Conservation (phyloP, 1,140 invertebrate genomes). For the Eufriesea mexicana region DNA sequence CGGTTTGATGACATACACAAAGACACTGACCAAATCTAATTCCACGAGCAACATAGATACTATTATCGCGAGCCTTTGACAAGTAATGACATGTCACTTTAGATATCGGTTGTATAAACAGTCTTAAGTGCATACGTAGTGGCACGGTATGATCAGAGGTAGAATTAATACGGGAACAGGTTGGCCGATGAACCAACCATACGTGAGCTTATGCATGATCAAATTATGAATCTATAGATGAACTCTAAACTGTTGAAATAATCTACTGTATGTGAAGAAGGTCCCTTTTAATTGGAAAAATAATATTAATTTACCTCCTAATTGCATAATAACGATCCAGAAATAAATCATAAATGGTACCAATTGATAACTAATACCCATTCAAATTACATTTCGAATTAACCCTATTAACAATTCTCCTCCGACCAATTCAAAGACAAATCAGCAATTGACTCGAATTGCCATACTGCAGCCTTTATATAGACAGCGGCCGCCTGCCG, state of each 20-base stretch:
- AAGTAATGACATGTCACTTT: conserved; percentile 50
- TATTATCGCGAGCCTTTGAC: conserved; percentile 53
- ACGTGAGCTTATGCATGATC: not conserved
- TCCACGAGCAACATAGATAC: conserved; percentile 41
- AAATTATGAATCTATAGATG: not conserved
- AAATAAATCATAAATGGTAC: no score
- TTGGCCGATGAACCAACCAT: not conserved
- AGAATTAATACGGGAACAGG: conserved; percentile 10
- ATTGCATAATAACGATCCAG: no score
- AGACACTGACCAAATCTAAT: conserved; percentile 40
- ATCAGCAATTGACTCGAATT: no score
- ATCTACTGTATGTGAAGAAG: not conserved
- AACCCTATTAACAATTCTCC: no score
- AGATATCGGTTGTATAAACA: conserved; percentile 36
- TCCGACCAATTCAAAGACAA: no score
- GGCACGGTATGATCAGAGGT: not conserved
- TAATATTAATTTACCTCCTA: not conserved
- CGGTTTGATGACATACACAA: not conserved
- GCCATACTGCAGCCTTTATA: no score
- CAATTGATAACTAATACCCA: no score
- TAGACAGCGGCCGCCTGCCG: no score
- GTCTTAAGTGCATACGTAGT: conserved; percentile 44
- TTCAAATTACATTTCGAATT: no score
- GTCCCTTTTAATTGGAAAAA: not conserved
- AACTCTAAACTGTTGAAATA: not conserved